Evolutionary conservation across 2,797 vertebrate genomes (phyloP).

Genomic region (Paramormyrops hopkinsi): DNA sequence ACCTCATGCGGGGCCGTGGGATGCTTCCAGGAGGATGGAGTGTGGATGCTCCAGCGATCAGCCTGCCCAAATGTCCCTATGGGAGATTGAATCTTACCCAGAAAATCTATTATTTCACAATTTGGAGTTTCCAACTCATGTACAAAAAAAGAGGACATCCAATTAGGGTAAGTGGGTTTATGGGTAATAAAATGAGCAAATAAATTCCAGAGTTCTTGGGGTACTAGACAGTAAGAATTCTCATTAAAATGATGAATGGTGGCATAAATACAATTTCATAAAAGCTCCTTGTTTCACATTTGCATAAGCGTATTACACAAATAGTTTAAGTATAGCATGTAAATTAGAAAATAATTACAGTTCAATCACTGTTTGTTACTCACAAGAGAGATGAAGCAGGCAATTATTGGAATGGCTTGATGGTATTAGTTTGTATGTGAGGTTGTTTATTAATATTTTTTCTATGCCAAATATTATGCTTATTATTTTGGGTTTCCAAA

Average conservation of each 20-base stretch:
- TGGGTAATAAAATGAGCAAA: conserved; percentile 13
- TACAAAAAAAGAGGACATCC: neutral
- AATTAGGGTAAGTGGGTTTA: conserved; percentile 13
- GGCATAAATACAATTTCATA: conserved; percentile 14
- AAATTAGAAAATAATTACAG: conserved; percentile 15
- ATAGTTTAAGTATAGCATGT: neutral
- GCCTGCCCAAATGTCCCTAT: conserved; percentile 70
- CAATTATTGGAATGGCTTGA: neutral
- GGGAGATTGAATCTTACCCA: conserved; percentile 14
- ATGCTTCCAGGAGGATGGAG: conserved; percentile 65
- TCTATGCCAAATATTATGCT: neutral
- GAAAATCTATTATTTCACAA: neutral
- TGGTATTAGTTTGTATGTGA: neutral
- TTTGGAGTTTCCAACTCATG: neutral
- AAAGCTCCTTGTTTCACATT: neutral
- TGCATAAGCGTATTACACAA: neutral
- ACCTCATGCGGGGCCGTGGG: conserved; percentile 62
- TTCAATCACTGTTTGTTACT: neutral
- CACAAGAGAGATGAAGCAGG: neutral
- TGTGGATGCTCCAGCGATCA: conserved; percentile 58
- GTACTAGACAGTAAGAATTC: neutral
- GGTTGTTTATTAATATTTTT: neutral
- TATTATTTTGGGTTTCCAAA: neutral
- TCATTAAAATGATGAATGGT: conserved; percentile 12
- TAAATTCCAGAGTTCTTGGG: neutral